Conservation (phyloP, 2,888 invertebrate species). For the Nebria salina region DNA sequence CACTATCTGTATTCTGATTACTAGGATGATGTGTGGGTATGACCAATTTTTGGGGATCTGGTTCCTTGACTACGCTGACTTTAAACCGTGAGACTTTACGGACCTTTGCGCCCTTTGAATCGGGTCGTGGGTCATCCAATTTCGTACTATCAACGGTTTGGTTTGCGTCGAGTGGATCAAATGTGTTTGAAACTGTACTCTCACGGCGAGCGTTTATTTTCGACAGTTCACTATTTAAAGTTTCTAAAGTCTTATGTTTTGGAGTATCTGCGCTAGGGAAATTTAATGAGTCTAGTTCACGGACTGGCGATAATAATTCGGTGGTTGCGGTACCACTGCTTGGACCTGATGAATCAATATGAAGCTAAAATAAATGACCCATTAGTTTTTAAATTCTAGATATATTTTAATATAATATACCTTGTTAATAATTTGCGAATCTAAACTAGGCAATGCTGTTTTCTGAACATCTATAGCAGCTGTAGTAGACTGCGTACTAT, state of each 20-base stretch:
- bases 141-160: conserved; percentile 38
- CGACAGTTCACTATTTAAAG: conserved; percentile 70
- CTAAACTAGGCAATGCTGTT: conserved; percentile 30
- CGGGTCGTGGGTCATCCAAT: conserved; percentile 25
- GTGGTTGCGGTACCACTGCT: conserved; percentile 57
- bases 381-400: background rate
- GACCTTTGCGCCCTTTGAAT: conserved; percentile 50
- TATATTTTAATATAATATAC: background rate
- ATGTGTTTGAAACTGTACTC: conserved; percentile 47
- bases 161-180: conserved; percentile 29
- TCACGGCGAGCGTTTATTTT: conserved; percentile 67
- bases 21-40: conserved; percentile 47
- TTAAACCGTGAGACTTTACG: conserved; percentile 65
- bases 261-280: conserved; percentile 54
- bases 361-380: conserved; percentile 47
- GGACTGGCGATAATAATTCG: conserved; percentile 59
- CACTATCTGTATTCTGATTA: background rate
- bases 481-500: conserved; percentile 68
- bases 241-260: conserved; percentile 66
- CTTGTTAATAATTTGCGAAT: conserved; percentile 16
- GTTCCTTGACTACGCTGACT: conserved; percentile 66
- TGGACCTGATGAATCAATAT: conserved; percentile 52
- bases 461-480: conserved; percentile 54
- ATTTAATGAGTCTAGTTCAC: conserved; percentile 51
- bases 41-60: conserved; percentile 57